These are phyloP conservation scores for Athripsodes cinereus DNA, from an alignment of 2,888 invertebrate species.

Conservation along the genomic window DNA sequence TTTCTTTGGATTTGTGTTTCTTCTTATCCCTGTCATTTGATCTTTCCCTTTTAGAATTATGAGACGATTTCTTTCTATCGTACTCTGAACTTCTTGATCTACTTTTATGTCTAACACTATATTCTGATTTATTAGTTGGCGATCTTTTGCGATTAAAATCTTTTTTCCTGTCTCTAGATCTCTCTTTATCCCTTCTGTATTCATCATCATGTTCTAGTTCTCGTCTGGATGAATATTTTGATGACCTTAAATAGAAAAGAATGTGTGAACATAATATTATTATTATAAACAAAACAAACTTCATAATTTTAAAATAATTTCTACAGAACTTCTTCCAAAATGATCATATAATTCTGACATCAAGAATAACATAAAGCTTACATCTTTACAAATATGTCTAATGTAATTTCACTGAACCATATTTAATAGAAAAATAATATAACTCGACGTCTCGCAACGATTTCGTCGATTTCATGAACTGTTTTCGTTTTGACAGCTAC, in stretches of 20 bases:
- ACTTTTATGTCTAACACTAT: background rate
- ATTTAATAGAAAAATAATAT: too few species aligned
- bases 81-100: background rate
- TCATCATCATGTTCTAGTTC: background rate
- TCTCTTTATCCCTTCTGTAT: background rate
- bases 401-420: too few species aligned
- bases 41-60: background rate
- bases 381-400: too few species aligned
- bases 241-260: background rate
- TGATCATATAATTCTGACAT: too few species aligned
- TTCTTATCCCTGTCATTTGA: slow-evolving; percentile 6
- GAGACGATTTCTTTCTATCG: background rate
- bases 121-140: background rate
- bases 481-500: too few species aligned
- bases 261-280: background rate
- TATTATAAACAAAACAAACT: too few species aligned
- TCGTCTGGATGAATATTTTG: background rate
- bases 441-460: too few species aligned
- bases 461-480: too few species aligned
- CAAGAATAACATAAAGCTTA: too few species aligned
- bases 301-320: too few species aligned
- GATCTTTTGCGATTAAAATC: slow-evolving; percentile 1
- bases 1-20: slow-evolving; percentile 9
- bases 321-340: too few species aligned
- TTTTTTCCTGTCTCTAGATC: background rate